Evolutionary conservation across 2,113 vertebrate species (phyloP), one percentile per base, ranked within the genome.

Genomic region (Phalacrocorax brasilianus): DNA sequence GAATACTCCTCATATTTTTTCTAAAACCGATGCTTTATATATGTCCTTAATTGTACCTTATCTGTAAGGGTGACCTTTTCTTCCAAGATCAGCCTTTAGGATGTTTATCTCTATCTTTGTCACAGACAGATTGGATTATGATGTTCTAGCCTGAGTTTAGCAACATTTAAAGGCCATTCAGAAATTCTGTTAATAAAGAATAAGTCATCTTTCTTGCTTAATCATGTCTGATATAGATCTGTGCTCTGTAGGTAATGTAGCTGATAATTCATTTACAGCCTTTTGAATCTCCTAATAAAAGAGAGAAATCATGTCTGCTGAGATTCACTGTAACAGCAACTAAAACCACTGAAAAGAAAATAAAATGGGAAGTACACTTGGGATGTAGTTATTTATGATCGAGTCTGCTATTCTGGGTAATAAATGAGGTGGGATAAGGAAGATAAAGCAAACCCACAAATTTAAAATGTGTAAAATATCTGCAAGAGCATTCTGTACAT

Each of bases 401-500:
- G 3, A 65, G 7, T 81, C 44, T 75, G 47, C 35, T 82, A 21
- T 87, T 87, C 65, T 89, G 40, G 26, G 35, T 89, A 89, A 94
- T 67, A 86, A 67, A 91, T 91, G 56, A 94, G 7, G 80, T 87
- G 47, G 49, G 16, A 56, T 71, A 92, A 44, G 9, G 72, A 84
- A 91, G 68, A 88, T 85, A 92, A 93, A 89, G 52, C 26, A 95
- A 89, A 82, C 14, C 6, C 35, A 78, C 40, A 85, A 78, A 89
- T 92, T 52, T 38, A 67, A 94, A 94, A 40, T 85, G 56, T 68
- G 89, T 78, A 78, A 87, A 92, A 82, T 40, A 94, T 21, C 80
- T 89, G 19, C 44, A 75, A 56, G 70, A 92, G 22, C 7, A 22
- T 73, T 85, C 73, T 94, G n/a, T 87, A 67, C 27, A 28, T 67